phyloP scores from a whole-genome alignment of 2,797 vertebrate genomes.

The Australoheros facetus region DNA sequence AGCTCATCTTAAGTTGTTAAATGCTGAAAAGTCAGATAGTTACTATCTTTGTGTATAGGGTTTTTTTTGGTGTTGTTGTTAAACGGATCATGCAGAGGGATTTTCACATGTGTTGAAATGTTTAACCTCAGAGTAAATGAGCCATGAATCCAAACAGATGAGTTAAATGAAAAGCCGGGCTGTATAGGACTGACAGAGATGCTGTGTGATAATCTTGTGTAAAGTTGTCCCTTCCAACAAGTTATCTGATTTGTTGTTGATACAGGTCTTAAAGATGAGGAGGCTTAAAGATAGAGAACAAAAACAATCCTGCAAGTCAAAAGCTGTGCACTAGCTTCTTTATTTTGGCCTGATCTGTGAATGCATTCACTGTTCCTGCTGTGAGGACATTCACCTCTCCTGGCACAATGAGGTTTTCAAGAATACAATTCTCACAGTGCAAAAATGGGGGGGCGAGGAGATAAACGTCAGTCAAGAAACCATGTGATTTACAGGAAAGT shows the following conservation, averaged over 20 bases:
- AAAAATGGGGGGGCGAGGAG: neutral
- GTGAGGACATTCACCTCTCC: neutral
- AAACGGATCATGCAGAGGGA: neutral
- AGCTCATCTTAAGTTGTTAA: neutral
- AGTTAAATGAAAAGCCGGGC: neutral
- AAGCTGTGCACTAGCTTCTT: neutral
- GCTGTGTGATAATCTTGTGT: neutral
- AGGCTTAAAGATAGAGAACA: neutral
- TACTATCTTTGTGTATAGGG: too few relatives aligned
- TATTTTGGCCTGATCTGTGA: neutral
- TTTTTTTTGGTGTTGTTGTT: too few relatives aligned
- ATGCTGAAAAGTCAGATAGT: too few relatives aligned
- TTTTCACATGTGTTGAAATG: too few relatives aligned
- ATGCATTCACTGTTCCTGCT: neutral
- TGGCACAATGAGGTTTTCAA: neutral
- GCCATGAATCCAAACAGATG: too few relatives aligned
- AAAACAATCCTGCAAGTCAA: neutral
- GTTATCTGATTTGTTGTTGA: neutral
- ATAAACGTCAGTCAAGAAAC: neutral
- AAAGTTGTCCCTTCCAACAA: too few relatives aligned
- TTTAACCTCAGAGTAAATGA: neutral
- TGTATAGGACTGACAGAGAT: fast-evolving
- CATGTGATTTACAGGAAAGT: conserved; percentile 47
- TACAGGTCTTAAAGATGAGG: neutral
- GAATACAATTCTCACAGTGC: neutral